Conservation (phyloP, 2,113 vertebrate genomes). For the Cygnus buccinator region DNA sequence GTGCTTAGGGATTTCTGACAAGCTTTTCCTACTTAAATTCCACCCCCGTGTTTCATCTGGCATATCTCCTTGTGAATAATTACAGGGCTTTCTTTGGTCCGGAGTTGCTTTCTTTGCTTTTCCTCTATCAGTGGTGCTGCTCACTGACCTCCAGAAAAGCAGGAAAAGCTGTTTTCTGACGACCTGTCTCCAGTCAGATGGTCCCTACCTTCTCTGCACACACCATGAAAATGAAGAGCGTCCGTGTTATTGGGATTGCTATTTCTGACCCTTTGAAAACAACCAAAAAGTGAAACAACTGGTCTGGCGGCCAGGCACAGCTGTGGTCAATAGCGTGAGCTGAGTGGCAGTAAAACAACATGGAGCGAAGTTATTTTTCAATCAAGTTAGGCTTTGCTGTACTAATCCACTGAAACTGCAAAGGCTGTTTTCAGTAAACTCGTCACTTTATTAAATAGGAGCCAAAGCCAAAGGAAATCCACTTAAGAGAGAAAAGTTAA, state of each 20-base stretch:
- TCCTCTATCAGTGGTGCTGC: background rate
- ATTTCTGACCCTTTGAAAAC: constrained; percentile 45
- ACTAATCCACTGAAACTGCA: constrained; percentile 71
- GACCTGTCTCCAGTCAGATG: background rate
- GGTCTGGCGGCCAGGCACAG: background rate
- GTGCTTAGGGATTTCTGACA: constrained; percentile 42
- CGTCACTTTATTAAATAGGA: constrained; percentile 66
- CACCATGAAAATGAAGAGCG: background rate
- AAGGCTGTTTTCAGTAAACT: constrained; percentile 61
- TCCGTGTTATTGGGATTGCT: background rate
- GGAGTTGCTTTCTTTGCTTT: background rate
- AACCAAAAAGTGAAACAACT: constrained; percentile 51
- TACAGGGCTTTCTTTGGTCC: background rate
- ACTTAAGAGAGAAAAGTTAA: constrained; percentile 50
- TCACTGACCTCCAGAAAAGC: background rate
- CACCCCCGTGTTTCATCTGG: constrained; percentile 4
- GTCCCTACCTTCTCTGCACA: background rate
- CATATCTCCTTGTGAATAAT: background rate
- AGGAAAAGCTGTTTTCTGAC: background rate
- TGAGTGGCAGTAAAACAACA: constrained; percentile 46
- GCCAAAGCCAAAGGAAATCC: constrained; percentile 56
- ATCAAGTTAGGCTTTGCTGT: constrained; percentile 75
- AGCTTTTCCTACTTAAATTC: constrained; percentile 16
- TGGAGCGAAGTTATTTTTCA: constrained; percentile 76
- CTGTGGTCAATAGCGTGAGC: constrained; percentile 30